Conservation (phyloP, 2,888 invertebrate genomes). For the Drosophila prolongata region DNA sequence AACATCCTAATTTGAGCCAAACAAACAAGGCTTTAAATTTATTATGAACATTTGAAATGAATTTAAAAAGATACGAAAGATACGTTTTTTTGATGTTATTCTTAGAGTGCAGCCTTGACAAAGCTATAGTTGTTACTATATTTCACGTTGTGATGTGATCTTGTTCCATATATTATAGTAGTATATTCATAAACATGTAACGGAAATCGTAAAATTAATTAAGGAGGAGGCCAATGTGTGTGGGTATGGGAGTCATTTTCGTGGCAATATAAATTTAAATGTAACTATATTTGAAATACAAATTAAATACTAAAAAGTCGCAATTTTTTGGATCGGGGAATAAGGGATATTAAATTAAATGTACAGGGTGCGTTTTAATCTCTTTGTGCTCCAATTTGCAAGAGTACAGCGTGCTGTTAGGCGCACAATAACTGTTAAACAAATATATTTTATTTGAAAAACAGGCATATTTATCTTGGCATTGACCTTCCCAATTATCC, state of each 20-base stretch:
- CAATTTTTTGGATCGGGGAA: slow-evolving; percentile 75
- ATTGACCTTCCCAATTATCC: no score
- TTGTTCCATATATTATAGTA: slow-evolving; percentile 18
- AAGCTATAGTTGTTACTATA: slow-evolving; percentile 26
- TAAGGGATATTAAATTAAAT: no score
- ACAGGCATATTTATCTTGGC: no score
- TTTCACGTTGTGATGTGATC: slow-evolving; percentile 23
- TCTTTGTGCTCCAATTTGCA: no score
- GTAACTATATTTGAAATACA: slow-evolving; percentile 9
- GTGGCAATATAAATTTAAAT: slow-evolving; percentile 16
- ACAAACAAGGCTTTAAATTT: slow-evolving; percentile 5
- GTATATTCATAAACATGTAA: slow-evolving; percentile 21
- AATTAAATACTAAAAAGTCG: slow-evolving; percentile 63
- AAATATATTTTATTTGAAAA: no score
- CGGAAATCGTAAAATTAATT: slow-evolving; percentile 22
- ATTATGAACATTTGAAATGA: slow-evolving; percentile 1
- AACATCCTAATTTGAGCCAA: slow-evolving; percentile 7
- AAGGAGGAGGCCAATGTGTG: slow-evolving; percentile 26
- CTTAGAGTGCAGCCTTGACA: slow-evolving; percentile 25
- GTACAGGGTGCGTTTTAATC: no score
- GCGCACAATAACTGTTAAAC: no score
- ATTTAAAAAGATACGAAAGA: slow-evolving; percentile 10
- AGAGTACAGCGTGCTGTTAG: no score
- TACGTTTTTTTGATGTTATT: slow-evolving; percentile 8
- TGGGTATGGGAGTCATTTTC: slow-evolving; percentile 22